Base-by-base conservation (phyloP, 1,140 invertebrate species). In the Plodia interpunctella region DNA sequence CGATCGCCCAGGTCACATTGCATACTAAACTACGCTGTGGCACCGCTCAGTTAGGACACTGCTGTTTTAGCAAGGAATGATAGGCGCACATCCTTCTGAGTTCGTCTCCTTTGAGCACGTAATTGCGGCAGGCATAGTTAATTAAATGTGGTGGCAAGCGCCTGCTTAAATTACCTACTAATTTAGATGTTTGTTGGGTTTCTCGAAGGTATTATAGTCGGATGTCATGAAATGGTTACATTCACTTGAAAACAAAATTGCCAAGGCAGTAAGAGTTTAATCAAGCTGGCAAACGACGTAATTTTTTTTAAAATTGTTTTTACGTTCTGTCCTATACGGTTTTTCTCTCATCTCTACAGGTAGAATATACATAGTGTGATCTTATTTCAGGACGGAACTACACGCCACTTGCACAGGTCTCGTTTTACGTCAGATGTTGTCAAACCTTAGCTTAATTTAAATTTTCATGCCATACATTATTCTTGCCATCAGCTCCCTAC, bases 91-190 rank as follows among this genome's bases (percentile, higher is more conserved):
- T 44, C 38, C 38, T 44, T 15, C 38, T 2, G n/a, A 17, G 15
- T 2, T 8, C 5, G 2, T 11, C 15, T 44, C 38, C 38, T 15
- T 44, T 15, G 38, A 44, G 38, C 10, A 10, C n/a, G 38, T 44
- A 44, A 44, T 44, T 44, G 38, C 38, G 38, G 38, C 5, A 15
- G 38, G 38, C 13, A 15, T 44, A 44, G 38, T 44, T 44, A 44
- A 44, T 44, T 44, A 44, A 44, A 44, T 44, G 38, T 15, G 9
- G 38, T 44, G 38, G 38, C 38, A 44, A 44, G 38, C 15, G n/a
- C 38, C 38, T 15, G 38, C 38, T 44, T 44, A 44, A 44, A 44
- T 44, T 44, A 44, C 38, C 13, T 17, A 5, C 38, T 44, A 44
- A 44, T 44, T 44, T 15, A 44, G 38, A 44, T n/a, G 38, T 44